Evolutionary conservation across 2,797 vertebrate species (phyloP).

Genomic region (Trachurus trachurus): DNA sequence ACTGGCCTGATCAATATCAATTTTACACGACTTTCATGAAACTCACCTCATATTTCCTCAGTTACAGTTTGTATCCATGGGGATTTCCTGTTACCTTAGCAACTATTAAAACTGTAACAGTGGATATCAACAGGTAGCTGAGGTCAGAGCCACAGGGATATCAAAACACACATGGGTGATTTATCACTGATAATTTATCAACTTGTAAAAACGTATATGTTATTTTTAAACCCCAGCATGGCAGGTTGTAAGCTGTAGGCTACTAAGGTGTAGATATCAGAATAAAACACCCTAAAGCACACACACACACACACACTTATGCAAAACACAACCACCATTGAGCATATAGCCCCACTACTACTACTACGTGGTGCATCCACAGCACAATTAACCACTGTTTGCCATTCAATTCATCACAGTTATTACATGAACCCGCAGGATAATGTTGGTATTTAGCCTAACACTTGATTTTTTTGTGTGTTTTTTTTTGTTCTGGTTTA

Average conservation of each 20-base stretch:
- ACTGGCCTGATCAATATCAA: background rate
- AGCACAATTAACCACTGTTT: conserved; percentile 8
- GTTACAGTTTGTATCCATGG: background rate
- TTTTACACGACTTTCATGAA: background rate
- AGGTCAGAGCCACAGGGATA: conserved; percentile 1
- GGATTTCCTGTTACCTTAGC: conserved; percentile 28
- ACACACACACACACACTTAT: background rate
- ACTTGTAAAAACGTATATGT: background rate
- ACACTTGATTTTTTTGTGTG: conserved; percentile 27
- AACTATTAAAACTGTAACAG: conserved; percentile 18
- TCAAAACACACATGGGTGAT: conserved; percentile 30
- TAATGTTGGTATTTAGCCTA: background rate
- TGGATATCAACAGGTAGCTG: conserved; percentile 77
- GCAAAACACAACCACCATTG: conserved; percentile 18
- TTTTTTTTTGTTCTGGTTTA: conserved; percentile 43
- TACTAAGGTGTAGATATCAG: conserved; percentile 49
- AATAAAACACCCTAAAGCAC: conserved; percentile 28
- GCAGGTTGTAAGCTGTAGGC: conserved; percentile 18
- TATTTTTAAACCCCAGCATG: too few relatives aligned
- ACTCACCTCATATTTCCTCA: background rate
- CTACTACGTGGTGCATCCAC: background rate
- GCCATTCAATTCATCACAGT: conserved; percentile 9
- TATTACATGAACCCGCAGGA: conserved; percentile 35
- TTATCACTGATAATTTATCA: conserved; percentile 19
- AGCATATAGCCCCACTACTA: conserved; percentile 7